These are phyloP conservation scores for Sminthurinus aureus DNA, from an alignment of 2,888 invertebrate genomes.

Conservation along the genomic window DNA sequence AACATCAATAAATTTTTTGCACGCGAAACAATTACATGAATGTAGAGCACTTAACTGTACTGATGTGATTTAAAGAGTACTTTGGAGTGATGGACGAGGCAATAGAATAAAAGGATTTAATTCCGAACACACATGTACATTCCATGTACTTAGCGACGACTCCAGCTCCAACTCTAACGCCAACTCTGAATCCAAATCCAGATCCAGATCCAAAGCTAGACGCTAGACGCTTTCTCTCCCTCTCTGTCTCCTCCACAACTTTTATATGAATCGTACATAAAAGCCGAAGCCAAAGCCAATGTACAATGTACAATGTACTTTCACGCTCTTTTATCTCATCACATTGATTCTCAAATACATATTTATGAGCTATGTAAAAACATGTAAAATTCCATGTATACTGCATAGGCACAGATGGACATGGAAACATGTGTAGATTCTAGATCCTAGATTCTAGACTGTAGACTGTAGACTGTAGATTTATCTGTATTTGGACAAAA, in stretches of 20 bases:
- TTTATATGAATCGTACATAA: too few relatives aligned
- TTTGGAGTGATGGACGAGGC: slow-evolving; percentile 18
- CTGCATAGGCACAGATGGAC: too few relatives aligned
- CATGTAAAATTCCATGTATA: too few relatives aligned
- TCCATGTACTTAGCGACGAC: not conserved
- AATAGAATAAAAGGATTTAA: slow-evolving; percentile 19
- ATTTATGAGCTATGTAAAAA: too few relatives aligned
- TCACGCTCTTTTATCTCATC: not conserved
- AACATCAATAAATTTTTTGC: slow-evolving; percentile 10
- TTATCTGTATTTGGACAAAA: too few relatives aligned
- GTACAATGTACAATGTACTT: too few relatives aligned
- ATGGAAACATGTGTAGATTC: not conserved
- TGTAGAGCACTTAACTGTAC: not conserved
- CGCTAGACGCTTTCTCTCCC: too few relatives aligned
- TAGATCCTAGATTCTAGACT: not conserved
- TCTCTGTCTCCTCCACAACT: too few relatives aligned
- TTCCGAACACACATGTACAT: not conserved
- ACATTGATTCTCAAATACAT: too few relatives aligned
- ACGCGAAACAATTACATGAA: slow-evolving; percentile 16
- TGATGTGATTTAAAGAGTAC: slow-evolving; percentile 26
- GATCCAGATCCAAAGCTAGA: too few relatives aligned
- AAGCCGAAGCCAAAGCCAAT: too few relatives aligned
- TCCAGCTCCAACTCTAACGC: not conserved
- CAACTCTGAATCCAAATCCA: too few relatives aligned
- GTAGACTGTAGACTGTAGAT: not conserved